phyloP scores from a whole-genome alignment of 2,888 invertebrate species.

The Cataglyphis albicans region DNA sequence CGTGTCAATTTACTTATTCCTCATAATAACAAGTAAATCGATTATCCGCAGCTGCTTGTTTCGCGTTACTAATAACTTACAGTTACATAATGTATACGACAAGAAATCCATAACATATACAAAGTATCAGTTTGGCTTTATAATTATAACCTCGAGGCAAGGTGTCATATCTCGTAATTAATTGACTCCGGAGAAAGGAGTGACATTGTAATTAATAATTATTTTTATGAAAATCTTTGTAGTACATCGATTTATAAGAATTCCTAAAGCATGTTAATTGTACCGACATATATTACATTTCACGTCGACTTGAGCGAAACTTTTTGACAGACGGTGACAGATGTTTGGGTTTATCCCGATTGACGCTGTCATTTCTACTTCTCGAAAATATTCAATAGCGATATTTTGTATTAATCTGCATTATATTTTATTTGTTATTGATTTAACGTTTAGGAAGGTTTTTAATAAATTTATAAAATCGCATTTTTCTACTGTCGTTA shows the following conservation, averaged over 20 bases:
- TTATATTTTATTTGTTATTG: not conserved
- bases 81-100: not conserved
- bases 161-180: conserved; percentile 2
- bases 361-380: not conserved
- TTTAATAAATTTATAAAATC: not conserved
- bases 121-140: not conserved
- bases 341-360: not conserved
- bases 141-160: conserved; percentile 18
- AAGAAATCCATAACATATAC: conserved; percentile 1
- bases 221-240: not conserved
- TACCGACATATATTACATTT: not conserved
- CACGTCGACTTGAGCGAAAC: not conserved
- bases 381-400: not conserved
- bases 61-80: conserved; percentile 6
- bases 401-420: conserved; percentile 11
- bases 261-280: not conserved
- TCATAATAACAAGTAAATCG: conserved; percentile 17
- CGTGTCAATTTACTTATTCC: not conserved
- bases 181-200: not conserved
- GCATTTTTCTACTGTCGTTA: not conserved
- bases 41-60: conserved; percentile 27
- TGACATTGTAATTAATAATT: not conserved
- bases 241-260: not conserved
- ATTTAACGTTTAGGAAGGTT: conserved; percentile 11
- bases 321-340: conserved; percentile 3